Conservation (phyloP, 2,113 vertebrate species). For the Mormyrus lacerda region DNA sequence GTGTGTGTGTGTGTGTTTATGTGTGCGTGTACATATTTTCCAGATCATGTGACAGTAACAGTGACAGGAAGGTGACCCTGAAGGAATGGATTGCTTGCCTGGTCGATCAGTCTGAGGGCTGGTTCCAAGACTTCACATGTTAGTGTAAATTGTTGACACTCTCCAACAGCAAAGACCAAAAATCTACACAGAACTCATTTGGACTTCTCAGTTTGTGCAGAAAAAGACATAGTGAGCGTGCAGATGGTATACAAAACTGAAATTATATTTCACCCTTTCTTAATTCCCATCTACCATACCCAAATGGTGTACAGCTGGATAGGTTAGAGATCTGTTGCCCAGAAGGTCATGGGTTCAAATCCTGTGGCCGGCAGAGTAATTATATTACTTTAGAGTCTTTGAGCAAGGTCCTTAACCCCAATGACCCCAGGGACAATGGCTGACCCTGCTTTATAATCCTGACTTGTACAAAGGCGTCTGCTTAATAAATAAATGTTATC, state of each 20-base stretch:
- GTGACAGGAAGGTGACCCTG: slow-evolving; percentile 63
- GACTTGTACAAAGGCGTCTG: neutral
- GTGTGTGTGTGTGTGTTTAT: neutral
- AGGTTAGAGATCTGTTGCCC: neutral
- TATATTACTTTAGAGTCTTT: neutral
- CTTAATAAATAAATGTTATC: neutral
- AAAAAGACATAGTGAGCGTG: neutral
- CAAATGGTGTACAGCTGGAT: neutral
- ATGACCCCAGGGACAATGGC: neutral
- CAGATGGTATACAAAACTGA: neutral
- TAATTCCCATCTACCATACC: neutral
- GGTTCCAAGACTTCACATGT: slow-evolving; percentile 55
- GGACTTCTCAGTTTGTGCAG: neutral
- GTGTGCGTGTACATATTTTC: neutral
- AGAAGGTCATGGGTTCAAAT: neutral
- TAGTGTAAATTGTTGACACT: slow-evolving; percentile 29
- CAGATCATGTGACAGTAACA: slow-evolving; percentile 60
- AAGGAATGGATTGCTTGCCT: slow-evolving; percentile 58
- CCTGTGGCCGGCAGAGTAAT: neutral
- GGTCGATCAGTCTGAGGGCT: slow-evolving; percentile 57
- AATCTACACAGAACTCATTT: neutral
- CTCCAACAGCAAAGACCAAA: neutral
- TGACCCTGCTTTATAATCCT: neutral
- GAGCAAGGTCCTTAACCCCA: neutral
- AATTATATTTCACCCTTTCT: neutral